A percentile compares a stretch with the other conserved stretches of the same genome.
These are phyloP conservation scores for Diloba caeruleocephala DNA, from an alignment of 2,888 invertebrate genomes.

Conservation along the genomic window DNA sequence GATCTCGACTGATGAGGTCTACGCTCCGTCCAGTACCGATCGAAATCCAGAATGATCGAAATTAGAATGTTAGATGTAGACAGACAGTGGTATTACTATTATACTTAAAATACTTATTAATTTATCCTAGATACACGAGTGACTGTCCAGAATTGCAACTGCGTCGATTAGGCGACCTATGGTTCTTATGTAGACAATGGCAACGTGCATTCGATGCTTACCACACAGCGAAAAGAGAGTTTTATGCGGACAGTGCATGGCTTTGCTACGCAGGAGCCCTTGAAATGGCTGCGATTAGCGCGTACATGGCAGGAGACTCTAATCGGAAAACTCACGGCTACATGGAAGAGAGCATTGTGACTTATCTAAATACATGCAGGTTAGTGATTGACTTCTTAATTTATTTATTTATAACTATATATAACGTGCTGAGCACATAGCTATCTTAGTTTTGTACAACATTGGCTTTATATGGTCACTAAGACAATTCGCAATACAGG, in stretches of 20 bases:
- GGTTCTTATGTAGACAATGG: constrained; percentile 98
- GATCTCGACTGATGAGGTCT: too few relatives aligned
- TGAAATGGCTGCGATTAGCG: constrained; percentile 98
- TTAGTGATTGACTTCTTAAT: constrained; percentile 61
- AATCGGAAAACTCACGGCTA: constrained; percentile 95
- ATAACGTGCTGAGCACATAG: too few relatives aligned
- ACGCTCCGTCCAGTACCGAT: too few relatives aligned
- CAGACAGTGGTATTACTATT: too few relatives aligned
- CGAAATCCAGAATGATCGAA: too few relatives aligned
- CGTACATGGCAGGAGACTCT: constrained; percentile 95
- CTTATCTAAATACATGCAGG: constrained; percentile 97
- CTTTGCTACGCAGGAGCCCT: constrained; percentile 98
- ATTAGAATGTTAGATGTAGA: too few relatives aligned
- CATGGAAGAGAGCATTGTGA: constrained; percentile 98
- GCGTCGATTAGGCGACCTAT: constrained; percentile 97
- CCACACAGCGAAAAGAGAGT: constrained; percentile 99
- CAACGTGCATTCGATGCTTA: constrained; percentile 97
- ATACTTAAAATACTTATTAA: not conserved
- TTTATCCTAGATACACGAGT: constrained; percentile 91
- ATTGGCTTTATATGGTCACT: too few relatives aligned
- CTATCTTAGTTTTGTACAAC: too few relatives aligned
- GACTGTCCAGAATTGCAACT: constrained; percentile 97
- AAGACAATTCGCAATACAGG: too few relatives aligned
- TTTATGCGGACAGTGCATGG: constrained; percentile 99
- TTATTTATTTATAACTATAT: too few relatives aligned